Base-by-base conservation (phyloP, 2,888 invertebrate genomes). In the Plebejus argus region DNA sequence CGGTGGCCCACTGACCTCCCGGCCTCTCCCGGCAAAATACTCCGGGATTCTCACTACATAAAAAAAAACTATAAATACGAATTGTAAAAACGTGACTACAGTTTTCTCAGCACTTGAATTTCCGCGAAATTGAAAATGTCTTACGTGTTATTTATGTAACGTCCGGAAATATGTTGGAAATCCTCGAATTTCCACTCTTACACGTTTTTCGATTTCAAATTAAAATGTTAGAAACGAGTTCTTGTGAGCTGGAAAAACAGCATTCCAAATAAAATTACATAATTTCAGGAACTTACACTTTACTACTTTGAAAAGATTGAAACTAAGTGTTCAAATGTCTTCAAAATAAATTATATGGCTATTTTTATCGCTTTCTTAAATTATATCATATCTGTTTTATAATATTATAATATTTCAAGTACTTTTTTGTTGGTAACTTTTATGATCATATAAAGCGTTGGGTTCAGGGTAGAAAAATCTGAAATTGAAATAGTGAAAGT, bases 91-190 rank as follows among this genome's bases (percentile, higher is more conserved):
- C 72, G 72, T 72, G 45, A 72, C 71, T 71, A 20, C 35, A 15
- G 12, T 72, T 39, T 20, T 72, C 15, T 45, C 23, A 8, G 39
- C 72, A 72, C 72, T 72, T 72, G 74, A 23, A 74, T 53, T 74
- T 49, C 23, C 23, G 72, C 74, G 49, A 49, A 74, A 74, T 74
- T 74, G 33, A 53, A 53, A 74, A 74, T 49, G 74, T 74, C 74
- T 74, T 74, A 28, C 72, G 72, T 74, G 74, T 74, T 74, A 74
- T 74, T 74, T 74, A 74, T 53, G 39, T 61, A 28, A 61, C 61
- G 61, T 7, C 28, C 15, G 6, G 6, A 66, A 66, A 66, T 33
- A 66, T 66, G 15, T 66, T 18, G 66, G 28, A 33, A 66, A 18
- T 66, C 28, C 66, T 66, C 66, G 66, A 66, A 66, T 28, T 66